phyloP scores from a whole-genome alignment of 2,797 vertebrate genomes.

The Pangasius krempfi region DNA sequence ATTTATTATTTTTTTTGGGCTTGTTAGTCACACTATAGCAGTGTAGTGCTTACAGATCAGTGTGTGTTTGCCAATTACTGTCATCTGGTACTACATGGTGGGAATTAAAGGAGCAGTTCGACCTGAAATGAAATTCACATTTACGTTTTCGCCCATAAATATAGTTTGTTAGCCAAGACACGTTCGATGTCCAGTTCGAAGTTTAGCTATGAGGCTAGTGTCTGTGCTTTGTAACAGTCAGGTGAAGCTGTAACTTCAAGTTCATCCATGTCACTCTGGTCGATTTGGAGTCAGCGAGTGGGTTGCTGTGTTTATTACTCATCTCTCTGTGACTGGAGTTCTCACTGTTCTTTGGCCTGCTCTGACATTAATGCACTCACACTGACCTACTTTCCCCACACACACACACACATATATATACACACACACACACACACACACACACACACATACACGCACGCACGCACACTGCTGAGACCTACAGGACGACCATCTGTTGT shows the following conservation, averaged over 20 bases:
- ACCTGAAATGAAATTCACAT: background rate
- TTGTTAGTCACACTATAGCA: slow-evolving; percentile 1
- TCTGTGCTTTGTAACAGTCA: no score
- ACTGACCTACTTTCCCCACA: slow-evolving; percentile 61
- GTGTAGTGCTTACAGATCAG: background rate
- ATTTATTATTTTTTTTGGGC: background rate
- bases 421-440: background rate
- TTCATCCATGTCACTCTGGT: background rate
- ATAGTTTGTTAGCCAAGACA: background rate
- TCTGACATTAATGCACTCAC: slow-evolving; percentile 31
- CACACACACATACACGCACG: background rate
- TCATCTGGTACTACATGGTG: background rate
- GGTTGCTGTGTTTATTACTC: slow-evolving; percentile 38
- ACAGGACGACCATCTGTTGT: slow-evolving; percentile 9
- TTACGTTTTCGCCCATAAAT: background rate
- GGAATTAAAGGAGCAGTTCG: background rate
- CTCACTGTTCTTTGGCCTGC: slow-evolving; percentile 40
- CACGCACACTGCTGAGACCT: slow-evolving; percentile 8
- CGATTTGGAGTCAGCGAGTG: slow-evolving; percentile 48
- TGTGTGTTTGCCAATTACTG: slow-evolving; percentile 14
- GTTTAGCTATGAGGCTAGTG: background rate
- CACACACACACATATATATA: no score
- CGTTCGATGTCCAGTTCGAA: background rate
- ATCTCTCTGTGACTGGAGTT: slow-evolving; percentile 33
- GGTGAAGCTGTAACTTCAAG: background rate